These are phyloP conservation scores for Notothenia rossii DNA, from an alignment of 2,113 vertebrate species.

Conservation along the genomic window DNA sequence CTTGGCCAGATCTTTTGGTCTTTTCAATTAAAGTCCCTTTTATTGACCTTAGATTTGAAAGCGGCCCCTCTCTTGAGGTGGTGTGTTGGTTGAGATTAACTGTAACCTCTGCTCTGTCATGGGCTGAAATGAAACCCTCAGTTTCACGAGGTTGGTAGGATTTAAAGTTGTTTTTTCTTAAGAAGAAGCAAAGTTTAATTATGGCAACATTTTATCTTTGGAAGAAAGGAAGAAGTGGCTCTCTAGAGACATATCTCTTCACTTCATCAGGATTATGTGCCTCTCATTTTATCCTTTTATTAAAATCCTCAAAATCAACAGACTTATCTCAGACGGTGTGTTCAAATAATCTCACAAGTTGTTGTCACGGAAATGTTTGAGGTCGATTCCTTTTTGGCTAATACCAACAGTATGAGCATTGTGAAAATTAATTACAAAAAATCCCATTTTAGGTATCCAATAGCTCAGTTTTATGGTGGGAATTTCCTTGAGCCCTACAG, in stretches of 20 bases:
- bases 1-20: slow-evolving; percentile 43
- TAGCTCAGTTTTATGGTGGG: background rate
- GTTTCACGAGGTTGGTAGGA: background rate
- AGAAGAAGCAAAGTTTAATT: background rate
- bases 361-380: slow-evolving; percentile 22
- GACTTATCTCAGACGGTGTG: slow-evolving; percentile 5
- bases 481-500: background rate
- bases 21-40: slow-evolving; percentile 71
- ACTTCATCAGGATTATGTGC: slow-evolving; percentile 27
- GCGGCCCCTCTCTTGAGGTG: slow-evolving; percentile 22
- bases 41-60: slow-evolving; percentile 67
- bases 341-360: slow-evolving; percentile 26
- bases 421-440: background rate
- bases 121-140: slow-evolving; percentile 1
- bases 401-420: background rate
- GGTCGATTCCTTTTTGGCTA: slow-evolving; percentile 1
- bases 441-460: background rate
- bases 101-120: background rate
- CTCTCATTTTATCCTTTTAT: slow-evolving; percentile 14
- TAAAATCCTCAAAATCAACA: slow-evolving; percentile 28
- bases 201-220: background rate
- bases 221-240: background rate
- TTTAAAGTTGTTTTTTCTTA: background rate
- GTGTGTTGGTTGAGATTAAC: slow-evolving; percentile 53
- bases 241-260: slow-evolving; percentile 7